phyloP scores from a whole-genome alignment of 2,113 vertebrate species.

The Lampris incognitus region DNA sequence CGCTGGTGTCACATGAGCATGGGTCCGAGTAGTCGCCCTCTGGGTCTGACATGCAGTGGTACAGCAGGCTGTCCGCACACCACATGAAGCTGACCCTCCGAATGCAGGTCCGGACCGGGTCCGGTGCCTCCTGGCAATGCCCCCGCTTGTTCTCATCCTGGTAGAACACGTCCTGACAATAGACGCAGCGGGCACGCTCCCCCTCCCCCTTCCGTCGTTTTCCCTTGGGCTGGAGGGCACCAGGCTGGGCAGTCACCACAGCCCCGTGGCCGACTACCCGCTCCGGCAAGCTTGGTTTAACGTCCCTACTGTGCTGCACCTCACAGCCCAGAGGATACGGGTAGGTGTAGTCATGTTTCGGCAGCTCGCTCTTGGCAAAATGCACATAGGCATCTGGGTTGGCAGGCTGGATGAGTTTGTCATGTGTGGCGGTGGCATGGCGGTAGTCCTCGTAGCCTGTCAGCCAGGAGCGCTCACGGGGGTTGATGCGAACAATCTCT shows the following conservation, averaged over 20 bases:
- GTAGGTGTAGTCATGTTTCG: slow-evolving; percentile 91
- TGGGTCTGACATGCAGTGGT: slow-evolving; percentile 98
- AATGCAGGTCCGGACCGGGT: slow-evolving; percentile 92
- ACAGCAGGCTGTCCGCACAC: slow-evolving; percentile 97
- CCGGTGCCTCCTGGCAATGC: slow-evolving; percentile 93
- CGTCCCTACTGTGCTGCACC: slow-evolving; percentile 71
- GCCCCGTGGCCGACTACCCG: slow-evolving; percentile 46
- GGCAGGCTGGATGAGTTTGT: slow-evolving; percentile 79
- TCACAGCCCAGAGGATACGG: slow-evolving; percentile 82
- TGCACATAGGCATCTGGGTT: slow-evolving; percentile 88
- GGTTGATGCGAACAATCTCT: slow-evolving; percentile 93
- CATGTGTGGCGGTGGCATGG: slow-evolving; percentile 83
- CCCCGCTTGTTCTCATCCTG: slow-evolving; percentile 90
- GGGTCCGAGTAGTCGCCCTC: slow-evolving; percentile 98
- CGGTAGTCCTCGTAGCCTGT: slow-evolving; percentile 95
- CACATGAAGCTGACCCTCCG: slow-evolving; percentile 96
- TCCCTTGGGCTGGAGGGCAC: slow-evolving; percentile 76
- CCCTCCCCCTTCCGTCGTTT: slow-evolving; percentile 84
- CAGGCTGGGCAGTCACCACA: slow-evolving; percentile 90
- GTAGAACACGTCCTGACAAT: slow-evolving; percentile 95
- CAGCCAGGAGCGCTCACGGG: slow-evolving; percentile 91
- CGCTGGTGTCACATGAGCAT: slow-evolving; percentile 94
- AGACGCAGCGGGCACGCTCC: slow-evolving; percentile 88
- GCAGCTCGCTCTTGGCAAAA: slow-evolving; percentile 88
- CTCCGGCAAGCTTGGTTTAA: slow-evolving; percentile 85